phyloP scores from a whole-genome alignment of 1,140 invertebrate genomes.

The Drosophila lacteicornis region DNA sequence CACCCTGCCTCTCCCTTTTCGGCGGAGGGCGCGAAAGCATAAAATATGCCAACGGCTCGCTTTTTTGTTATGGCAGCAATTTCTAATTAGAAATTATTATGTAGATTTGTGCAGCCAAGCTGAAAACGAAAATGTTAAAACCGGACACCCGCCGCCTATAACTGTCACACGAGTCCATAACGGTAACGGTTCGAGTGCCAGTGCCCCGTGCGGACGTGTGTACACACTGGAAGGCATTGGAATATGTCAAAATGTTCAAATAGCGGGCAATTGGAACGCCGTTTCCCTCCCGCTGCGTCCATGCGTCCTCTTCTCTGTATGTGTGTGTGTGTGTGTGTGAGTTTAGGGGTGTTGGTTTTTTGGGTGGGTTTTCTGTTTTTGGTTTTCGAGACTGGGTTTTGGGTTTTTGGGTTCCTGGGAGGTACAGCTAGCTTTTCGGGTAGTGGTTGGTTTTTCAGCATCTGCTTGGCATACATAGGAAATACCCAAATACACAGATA shows the following conservation, averaged over 20 bases:
- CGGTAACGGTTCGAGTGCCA: constrained; percentile 40
- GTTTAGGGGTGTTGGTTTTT: constrained; percentile 54
- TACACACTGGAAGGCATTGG: constrained; percentile 70
- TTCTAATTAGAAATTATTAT: constrained; percentile 80
- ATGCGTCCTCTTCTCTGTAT: constrained; percentile 17
- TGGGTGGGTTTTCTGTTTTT: constrained; percentile 48
- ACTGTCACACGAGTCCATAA: constrained; percentile 69
- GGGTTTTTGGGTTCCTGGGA: constrained; percentile 56
- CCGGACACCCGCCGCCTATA: constrained; percentile 66
- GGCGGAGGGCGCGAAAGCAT: constrained; percentile 65
- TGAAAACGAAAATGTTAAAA: constrained; percentile 39
- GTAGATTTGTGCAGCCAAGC: constrained; percentile 58
- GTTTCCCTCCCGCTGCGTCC: constrained; percentile 49
- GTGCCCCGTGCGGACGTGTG: constrained; percentile 41
- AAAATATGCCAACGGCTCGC: constrained; percentile 66
- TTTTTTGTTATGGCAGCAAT: constrained; percentile 74
- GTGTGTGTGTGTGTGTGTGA: constrained; percentile 10
- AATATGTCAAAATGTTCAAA: constrained; percentile 77
- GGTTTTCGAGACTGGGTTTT: constrained; percentile 42
- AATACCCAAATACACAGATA: constrained; percentile 36
- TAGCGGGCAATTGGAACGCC: constrained; percentile 74
- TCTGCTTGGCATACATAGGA: constrained; percentile 71
- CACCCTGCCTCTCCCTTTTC: constrained; percentile 68
- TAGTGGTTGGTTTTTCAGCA: constrained; percentile 74
- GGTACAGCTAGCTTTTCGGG: constrained; percentile 68